Evolutionary conservation across 1,140 invertebrate species (phyloP).

Genomic region (Batillaria attramentaria): DNA sequence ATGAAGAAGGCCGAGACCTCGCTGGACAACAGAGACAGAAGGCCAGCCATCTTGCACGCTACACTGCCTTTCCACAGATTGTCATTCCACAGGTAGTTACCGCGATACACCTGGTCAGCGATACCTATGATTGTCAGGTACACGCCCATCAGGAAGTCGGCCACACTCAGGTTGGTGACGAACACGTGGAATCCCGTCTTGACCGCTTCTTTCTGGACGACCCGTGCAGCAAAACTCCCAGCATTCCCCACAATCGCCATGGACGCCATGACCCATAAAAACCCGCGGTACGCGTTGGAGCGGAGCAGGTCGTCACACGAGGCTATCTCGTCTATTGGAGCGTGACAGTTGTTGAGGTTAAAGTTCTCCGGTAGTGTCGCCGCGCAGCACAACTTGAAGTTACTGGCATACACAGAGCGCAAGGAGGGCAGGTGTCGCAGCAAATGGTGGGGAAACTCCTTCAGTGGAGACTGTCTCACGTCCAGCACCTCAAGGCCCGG

Average conservation of each 20-base stretch:
- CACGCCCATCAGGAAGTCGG: conserved; percentile 36
- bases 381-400: conserved; percentile 46
- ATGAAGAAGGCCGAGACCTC: conserved; percentile 35
- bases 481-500: neutral
- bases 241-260: conserved; percentile 46
- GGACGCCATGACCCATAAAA: conserved; percentile 44
- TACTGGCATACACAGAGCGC: conserved; percentile 30
- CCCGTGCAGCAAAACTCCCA: conserved; percentile 25
- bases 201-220: neutral
- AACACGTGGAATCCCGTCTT: conserved; percentile 41
- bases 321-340: conserved; percentile 42
- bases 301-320: conserved; percentile 49
- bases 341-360: conserved; percentile 2
- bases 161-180: conserved; percentile 44
- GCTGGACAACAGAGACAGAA: conserved; percentile 38
- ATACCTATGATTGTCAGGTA: conserved; percentile 30
- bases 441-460: too few relatives aligned
- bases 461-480: neutral
- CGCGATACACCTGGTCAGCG: conserved; percentile 45
- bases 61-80: conserved; percentile 30
- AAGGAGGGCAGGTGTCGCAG: too few relatives aligned
- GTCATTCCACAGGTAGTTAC: conserved; percentile 35
- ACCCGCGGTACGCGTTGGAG: conserved; percentile 29
- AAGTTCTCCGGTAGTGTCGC: conserved; percentile 31
- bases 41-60: conserved; percentile 27